These are phyloP conservation scores for Mercenaria mercenaria DNA, from an alignment of 1,140 invertebrate species.

Conservation along the genomic window DNA sequence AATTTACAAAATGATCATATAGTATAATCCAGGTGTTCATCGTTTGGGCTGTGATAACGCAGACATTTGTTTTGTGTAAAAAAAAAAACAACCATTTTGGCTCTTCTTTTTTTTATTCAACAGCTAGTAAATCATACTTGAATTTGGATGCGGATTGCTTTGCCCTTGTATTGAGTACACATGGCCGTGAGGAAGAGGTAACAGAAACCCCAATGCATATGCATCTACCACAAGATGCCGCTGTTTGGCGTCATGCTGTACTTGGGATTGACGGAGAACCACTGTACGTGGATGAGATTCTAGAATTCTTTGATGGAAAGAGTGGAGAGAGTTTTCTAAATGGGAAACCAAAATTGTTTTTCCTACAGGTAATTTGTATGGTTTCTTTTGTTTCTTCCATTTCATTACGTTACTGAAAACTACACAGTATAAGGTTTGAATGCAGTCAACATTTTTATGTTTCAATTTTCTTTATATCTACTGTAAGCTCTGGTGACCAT, in stretches of 20 bases:
- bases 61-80: no score
- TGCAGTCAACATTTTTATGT: no score
- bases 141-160: neutral
- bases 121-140: neutral
- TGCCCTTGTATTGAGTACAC: neutral
- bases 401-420: neutral
- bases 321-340: neutral
- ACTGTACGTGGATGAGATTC: neutral
- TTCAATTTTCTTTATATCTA: no score
- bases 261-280: neutral
- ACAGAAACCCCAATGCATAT: neutral
- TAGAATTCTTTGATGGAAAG: neutral
- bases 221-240: neutral
- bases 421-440: no score
- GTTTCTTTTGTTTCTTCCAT: no score
- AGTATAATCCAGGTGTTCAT: no score
- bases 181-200: neutral
- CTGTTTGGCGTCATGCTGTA: neutral
- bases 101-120: no score
- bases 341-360: slow-evolving; percentile 16
- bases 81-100: no score
- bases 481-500: no score
- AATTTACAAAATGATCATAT: no score
- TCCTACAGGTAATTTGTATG: neutral
- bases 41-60: no score